Conservation (phyloP, 2,888 invertebrate species). For the Ornithoptera alexandrae region DNA sequence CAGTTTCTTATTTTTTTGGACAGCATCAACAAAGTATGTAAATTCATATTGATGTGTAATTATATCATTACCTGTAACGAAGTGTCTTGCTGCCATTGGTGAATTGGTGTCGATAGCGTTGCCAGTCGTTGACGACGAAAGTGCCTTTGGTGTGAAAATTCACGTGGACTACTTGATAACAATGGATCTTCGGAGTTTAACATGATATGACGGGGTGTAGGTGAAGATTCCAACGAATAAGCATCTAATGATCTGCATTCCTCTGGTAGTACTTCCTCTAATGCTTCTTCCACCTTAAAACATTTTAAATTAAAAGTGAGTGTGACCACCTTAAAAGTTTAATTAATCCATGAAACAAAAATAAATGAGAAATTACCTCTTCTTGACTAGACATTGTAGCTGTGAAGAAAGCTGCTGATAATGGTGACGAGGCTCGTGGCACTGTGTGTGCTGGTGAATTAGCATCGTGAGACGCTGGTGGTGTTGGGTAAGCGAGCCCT, state of each 20-base stretch:
- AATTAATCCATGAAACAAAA: background rate
- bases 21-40: background rate
- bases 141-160: conserved; percentile 80
- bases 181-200: conserved; percentile 92
- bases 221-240: conserved; percentile 82
- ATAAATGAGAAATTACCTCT: conserved; percentile 64
- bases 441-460: conserved; percentile 82
- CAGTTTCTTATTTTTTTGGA: background rate
- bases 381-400: conserved; percentile 92
- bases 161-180: conserved; percentile 90
- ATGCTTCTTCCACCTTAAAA: conserved; percentile 87
- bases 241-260: conserved; percentile 83
- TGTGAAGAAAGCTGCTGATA: conserved; percentile 91
- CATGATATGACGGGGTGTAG: conserved; percentile 90
- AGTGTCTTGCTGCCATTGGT: conserved; percentile 67
- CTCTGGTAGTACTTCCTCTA: conserved; percentile 90
- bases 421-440: conserved; percentile 88
- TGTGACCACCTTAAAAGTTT: background rate
- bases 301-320: background rate
- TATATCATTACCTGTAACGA: conserved; percentile 59
- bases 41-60: background rate
- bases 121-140: conserved; percentile 56
- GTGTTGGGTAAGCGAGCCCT: conserved; percentile 90
- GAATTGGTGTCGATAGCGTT: conserved; percentile 50
- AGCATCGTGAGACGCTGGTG: conserved; percentile 92